Evolutionary conservation across 2,888 invertebrate genomes (phyloP), one percentile per base, ranked within the genome.

Genomic region (Xestia sexstrigata): DNA sequence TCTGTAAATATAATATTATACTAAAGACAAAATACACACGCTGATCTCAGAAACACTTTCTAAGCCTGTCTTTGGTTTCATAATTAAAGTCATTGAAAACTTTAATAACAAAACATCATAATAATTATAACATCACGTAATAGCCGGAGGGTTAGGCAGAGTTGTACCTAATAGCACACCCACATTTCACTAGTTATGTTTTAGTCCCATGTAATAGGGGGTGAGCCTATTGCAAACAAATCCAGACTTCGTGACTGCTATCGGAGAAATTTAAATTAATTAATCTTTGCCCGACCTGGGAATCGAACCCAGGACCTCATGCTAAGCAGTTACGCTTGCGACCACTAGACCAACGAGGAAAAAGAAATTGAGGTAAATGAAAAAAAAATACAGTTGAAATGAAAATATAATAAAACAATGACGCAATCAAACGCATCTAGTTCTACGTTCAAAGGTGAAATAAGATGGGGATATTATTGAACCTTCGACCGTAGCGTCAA

Each of bases 401-500:
- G 26, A 30, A 17, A 62, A 23, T 1, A 15, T 15, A 9, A 23
- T 13, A 15, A 45, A 52, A 52, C 26, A 62, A 73, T 77, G 47
- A 30, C 5, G 11, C n/a, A 35, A 35, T 35, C 9, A 52, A 23
- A n/a, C n/a, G n/a, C n/a, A n/a, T n/a, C n/a, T n/a, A n/a, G n/a
- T n/a, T n/a, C n/a, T n/a, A n/a, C n/a, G n/a, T n/a, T n/a, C n/a
- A n/a, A n/a, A n/a, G n/a, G n/a, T n/a, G n/a, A n/a, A n/a, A 11
- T 39, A 39, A 2, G 17, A 30, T 2, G 30, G 20, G 35, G 35
- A 75, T 45, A 39, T 39, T 42, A 42, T 23, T 17, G 26, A 52
- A 79, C 62, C 55, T 60, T 15, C 6, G 23, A n/a, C 60, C 13
- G 30, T 55, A 30, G 35, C 55, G 49, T 74, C 23, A 66, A 82